Percentiles rank a stretch among this genome's conserved stretches.
Conservation (phyloP, 2,888 invertebrate genomes). For the Hedya salicella region DNA sequence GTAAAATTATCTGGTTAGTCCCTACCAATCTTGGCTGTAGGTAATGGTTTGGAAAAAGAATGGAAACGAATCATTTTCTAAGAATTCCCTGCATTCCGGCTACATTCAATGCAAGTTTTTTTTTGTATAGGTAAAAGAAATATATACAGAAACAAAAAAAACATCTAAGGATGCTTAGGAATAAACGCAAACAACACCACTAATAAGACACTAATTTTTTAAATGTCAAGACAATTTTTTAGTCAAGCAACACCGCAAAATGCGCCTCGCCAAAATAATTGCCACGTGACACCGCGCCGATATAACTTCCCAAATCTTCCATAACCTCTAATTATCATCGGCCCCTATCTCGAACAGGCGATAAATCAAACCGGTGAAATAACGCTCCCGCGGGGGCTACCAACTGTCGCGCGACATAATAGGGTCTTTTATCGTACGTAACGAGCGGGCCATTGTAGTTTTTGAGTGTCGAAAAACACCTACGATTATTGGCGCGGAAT, state of each 20-base stretch:
- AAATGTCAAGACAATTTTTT: neutral
- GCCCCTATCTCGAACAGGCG: conserved; percentile 59
- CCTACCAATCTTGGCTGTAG: too few relatives aligned
- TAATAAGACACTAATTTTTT: neutral
- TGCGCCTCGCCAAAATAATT: conserved; percentile 31
- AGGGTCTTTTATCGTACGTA: conserved; percentile 63
- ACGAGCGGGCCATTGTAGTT: conserved; percentile 42
- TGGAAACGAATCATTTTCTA: too few relatives aligned
- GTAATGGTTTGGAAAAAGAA: too few relatives aligned
- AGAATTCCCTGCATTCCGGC: too few relatives aligned
- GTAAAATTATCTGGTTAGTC: too few relatives aligned
- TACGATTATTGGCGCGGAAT: conserved; percentile 37
- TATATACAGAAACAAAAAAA: too few relatives aligned
- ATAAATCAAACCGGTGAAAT: conserved; percentile 79
- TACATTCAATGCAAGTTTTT: too few relatives aligned
- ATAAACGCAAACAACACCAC: too few relatives aligned
- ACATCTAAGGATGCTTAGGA: too few relatives aligned
- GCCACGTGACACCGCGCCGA: conserved; percentile 52
- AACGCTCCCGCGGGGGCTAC: conserved; percentile 66
- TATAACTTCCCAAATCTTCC: conserved; percentile 58
- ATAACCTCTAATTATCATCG: conserved; percentile 54
- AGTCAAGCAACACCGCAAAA: conserved; percentile 1
- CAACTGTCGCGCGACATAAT: conserved; percentile 72
- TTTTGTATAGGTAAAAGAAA: too few relatives aligned
- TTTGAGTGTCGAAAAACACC: conserved; percentile 39